These are phyloP conservation scores for Carterocephalus palaemon DNA, from an alignment of 2,888 invertebrate species.

Conservation along the genomic window DNA sequence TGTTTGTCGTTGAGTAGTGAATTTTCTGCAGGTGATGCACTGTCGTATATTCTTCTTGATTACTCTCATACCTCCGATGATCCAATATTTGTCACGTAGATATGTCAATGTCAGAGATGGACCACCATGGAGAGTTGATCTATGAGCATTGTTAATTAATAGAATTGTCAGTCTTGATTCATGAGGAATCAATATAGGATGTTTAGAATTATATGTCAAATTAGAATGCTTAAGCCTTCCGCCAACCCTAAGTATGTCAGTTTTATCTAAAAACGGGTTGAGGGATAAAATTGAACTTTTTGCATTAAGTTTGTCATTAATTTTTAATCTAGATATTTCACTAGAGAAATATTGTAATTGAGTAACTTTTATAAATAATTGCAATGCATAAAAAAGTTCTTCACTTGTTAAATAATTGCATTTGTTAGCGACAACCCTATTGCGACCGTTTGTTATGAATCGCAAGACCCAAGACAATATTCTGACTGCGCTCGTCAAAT, in stretches of 20 bases:
- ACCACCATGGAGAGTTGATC: background rate
- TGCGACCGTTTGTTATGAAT: too few relatives aligned
- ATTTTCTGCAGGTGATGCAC: background rate
- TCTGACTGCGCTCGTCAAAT: too few relatives aligned
- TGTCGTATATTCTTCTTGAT: constrained; percentile 2
- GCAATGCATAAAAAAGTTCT: too few relatives aligned
- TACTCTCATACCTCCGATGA: background rate
- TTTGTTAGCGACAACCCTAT: too few relatives aligned
- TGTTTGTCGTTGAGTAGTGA: background rate
- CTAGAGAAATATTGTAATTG: background rate
- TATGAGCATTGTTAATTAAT: too few relatives aligned
- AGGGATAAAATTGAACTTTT: background rate
- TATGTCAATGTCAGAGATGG: constrained; percentile 2
- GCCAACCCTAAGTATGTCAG: background rate
- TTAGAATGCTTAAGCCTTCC: background rate
- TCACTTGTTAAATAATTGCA: too few relatives aligned
- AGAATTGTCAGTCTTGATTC: too few relatives aligned
- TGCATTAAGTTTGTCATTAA: background rate
- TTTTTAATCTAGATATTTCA: background rate
- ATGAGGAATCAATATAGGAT: too few relatives aligned
- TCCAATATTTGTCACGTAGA: constrained; percentile 5
- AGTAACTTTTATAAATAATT: background rate
- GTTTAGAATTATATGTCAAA: background rate
- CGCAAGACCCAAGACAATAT: too few relatives aligned
- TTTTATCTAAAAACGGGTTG: background rate